Evolutionary conservation across 92 coral and sea anemone species (phyloP), one percentile per base, ranked within the genome.

Genomic region (Hydrozoanthus gracilis): DNA sequence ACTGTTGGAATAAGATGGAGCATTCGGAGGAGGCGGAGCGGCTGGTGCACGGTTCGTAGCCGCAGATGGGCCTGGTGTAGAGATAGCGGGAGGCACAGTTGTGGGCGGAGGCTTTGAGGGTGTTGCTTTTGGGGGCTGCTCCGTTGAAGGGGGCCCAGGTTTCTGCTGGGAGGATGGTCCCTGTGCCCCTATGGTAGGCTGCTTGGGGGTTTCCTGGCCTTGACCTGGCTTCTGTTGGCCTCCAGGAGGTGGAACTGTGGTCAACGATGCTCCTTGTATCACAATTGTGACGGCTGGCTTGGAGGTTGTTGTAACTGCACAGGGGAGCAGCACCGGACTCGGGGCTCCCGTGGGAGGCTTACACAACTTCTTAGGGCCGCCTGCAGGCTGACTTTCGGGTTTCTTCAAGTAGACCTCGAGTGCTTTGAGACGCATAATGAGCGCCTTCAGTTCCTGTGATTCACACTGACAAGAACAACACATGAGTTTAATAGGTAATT

Each of bases 211-310:
- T 5, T 50, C 20, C 6, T 14, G 60, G 44, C 62, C 80, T 51
- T 44, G 39, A 7, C 80, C 71, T 6, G 71, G 73, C 49, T 47
- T 44, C 52, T 12, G 84, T 39, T 71, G 45, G 2, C 17, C 60
- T 12, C 47, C 46, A 8, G 7, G 61, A 9, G 74, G 85, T 17
- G 70, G 73, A n/a, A 47, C 71, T 3, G 73, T 47, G 39, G 84
- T 80, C 48, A n/a, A 9, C 8, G 85, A 58, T 10, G 74, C 85
- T 46, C 85, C 85, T 45, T 80, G 85, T 48, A 80, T 80, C 47
- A 80, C 49, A 39, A 80, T 80, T 12, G 85, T 80, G 15, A 80
- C 74, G 16, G 85, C 85, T 12, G 85, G 85, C 20, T 80, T 80
- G 4, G 61, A 44, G 48, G 85, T 80, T 80, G 85, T 80, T 13